Evolutionary conservation across 2,113 vertebrate genomes (phyloP), one percentile per base, ranked within the genome.

Genomic region (Calyptomena viridis): DNA sequence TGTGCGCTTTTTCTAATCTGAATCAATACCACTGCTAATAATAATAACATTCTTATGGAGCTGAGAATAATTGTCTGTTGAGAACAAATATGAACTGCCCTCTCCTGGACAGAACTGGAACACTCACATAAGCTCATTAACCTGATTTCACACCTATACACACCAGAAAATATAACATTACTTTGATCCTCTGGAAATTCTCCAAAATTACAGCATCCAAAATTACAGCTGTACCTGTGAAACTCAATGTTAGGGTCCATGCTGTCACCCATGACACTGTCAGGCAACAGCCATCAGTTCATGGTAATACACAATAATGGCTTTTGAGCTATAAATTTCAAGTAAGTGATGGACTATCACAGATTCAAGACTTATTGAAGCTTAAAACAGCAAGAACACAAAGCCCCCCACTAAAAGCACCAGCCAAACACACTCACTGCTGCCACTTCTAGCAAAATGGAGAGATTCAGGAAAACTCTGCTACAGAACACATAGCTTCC

Each of bases 41-140:
- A 31, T 8, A 52, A 31, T 9, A 79, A 46, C 31, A 62, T 11
- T 28, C 28, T 62, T 47, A 31, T 59, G 7, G 11, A 88, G 71
- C 12, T 22, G 20, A 44, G n/a, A 50, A 58, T 18, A 84, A 79
- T 73, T 47, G 8, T 25, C 40, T 42, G 19, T 59, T 1, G 3
- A 77, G 44, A n/a, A 64, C 37, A 81, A 89, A 71, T 74, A 55
- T 22, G 63, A 94, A 78, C 76, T 84, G 90, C 92, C 94, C 90
- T 93, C 94, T 96, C 46, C 94, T 92, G 88, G 93, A 71, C 55
- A 67, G 89, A 88, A 22, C 25, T 14, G 42, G 74, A 95, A 91
- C 37, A 25, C 12, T 49, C 53, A 13, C 24, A 5, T 23, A 62
- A n/a, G 5, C 52, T 74, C 59, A 60, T 39, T 59, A 86, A 67